phyloP scores from a whole-genome alignment of 2,888 invertebrate species.

The Aphodius sticticus region DNA sequence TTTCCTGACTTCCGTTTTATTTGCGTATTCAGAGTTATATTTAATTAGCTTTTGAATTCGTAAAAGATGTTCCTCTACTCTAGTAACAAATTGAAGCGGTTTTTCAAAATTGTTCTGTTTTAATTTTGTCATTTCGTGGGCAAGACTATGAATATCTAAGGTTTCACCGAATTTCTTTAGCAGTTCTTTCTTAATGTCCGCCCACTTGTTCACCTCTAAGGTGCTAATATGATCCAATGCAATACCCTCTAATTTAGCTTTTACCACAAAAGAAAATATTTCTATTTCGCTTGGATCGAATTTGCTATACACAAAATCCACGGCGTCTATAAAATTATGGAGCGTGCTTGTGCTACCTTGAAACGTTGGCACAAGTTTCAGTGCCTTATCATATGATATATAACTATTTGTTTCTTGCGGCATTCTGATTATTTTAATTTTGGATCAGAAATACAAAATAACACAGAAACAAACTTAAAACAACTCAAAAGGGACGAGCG shows the following conservation, averaged over 20 bases:
- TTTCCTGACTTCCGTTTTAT: background rate
- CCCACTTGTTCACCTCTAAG: conserved; percentile 4
- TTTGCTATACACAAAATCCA: no score
- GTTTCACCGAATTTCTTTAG: background rate
- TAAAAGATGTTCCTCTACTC: background rate
- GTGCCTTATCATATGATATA: no score
- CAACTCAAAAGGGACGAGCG: no score
- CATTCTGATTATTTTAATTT: no score
- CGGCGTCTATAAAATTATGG: no score
- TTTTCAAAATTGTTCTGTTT: background rate
- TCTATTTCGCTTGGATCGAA: no score
- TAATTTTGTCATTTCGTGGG: background rate
- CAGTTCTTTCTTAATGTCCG: background rate
- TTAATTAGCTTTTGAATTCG: background rate
- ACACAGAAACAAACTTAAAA: no score
- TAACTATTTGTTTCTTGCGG: no score
- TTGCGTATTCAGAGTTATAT: background rate
- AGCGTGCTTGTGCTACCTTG: no score
- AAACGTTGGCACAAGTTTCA: no score
- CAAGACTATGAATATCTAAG: background rate
- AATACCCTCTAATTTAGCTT: background rate
- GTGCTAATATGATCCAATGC: background rate
- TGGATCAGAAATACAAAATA: no score
- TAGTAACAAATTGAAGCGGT: background rate
- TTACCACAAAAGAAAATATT: background rate